Conservation (phyloP, 2,888 invertebrate species). For the Cyclophora punctaria region DNA sequence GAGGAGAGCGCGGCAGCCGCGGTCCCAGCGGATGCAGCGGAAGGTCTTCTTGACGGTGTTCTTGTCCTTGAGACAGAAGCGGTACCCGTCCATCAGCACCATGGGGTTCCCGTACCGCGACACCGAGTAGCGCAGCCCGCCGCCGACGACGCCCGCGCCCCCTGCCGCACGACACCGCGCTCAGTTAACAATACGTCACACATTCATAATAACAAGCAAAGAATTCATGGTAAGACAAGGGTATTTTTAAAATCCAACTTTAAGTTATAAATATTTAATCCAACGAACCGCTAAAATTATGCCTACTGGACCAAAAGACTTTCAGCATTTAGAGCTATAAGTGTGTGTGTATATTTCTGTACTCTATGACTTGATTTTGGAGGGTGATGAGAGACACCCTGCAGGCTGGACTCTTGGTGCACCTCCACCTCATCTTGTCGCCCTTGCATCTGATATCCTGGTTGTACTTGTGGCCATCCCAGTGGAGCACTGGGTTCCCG, state of each 20-base stretch:
- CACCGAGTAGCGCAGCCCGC: neutral
- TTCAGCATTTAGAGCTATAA: no score
- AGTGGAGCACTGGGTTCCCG: neutral
- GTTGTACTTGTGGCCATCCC: neutral
- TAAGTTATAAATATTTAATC: no score
- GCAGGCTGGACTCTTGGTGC: slow-evolving; percentile 30
- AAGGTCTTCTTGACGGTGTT: slow-evolving; percentile 23
- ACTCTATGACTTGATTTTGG: slow-evolving; percentile 12
- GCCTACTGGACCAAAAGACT: no score
- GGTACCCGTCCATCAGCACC: slow-evolving; percentile 21
- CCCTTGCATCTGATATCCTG: slow-evolving; percentile 15
- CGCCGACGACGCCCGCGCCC: no score
- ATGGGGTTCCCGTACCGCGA: slow-evolving; percentile 25
- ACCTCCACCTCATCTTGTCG: slow-evolving; percentile 26
- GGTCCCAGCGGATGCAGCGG: slow-evolving; percentile 28
- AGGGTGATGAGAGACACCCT: slow-evolving; percentile 33
- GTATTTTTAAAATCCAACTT: no score
- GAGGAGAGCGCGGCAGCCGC: slow-evolving; percentile 30
- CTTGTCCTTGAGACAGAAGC: slow-evolving; percentile 33
- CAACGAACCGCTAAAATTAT: no score
- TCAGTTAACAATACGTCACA: no score
- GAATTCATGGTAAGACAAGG: no score
- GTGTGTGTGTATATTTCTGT: no score
- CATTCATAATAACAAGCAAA: no score
- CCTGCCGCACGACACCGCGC: no score